Evolutionary conservation across 2,797 vertebrate species (phyloP).

Genomic region (Gymnoscopelus microlampas): DNA sequence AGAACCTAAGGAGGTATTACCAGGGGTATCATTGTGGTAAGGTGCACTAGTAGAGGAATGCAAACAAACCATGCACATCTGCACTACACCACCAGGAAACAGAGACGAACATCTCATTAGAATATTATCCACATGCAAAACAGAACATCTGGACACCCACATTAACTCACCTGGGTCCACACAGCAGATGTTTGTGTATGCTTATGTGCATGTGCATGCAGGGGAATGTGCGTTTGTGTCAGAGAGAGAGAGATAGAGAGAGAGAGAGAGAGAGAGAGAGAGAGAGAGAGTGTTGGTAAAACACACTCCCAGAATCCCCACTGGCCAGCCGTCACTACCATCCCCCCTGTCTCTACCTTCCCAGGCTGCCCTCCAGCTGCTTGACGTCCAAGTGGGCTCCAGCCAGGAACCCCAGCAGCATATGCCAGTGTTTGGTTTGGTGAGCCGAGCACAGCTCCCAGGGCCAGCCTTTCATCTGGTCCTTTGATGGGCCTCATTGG

Average conservation of each 20-base stretch:
- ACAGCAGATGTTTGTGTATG: constrained; percentile 63
- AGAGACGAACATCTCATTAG: constrained; percentile 44
- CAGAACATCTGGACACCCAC: constrained; percentile 68
- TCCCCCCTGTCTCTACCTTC: constrained; percentile 22
- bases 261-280: constrained; percentile 13
- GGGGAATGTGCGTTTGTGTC: background rate
- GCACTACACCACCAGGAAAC: background rate
- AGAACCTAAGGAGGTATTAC: background rate
- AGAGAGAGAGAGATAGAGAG: constrained; percentile 27
- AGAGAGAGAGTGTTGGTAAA: constrained; percentile 13
- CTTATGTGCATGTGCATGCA: constrained; percentile 68
- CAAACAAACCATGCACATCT: constrained; percentile 1
- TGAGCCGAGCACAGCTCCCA: constrained; percentile 36
- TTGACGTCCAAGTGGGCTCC: constrained; percentile 64
- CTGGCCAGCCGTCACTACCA: constrained; percentile 20
- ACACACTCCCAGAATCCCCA: constrained; percentile 19
- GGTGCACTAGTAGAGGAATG: constrained; percentile 3
- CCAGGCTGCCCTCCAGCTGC: constrained; percentile 81
- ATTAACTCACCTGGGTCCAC: constrained; percentile 19
- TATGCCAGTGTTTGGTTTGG: constrained; percentile 63
- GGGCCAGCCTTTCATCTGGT: constrained; percentile 70
- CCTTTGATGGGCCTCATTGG: constrained; percentile 61
- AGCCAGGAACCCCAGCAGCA: constrained; percentile 60
- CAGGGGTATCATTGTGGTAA: too few relatives aligned
- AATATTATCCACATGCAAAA: constrained; percentile 38